A percentile compares a stretch with the other conserved stretches of the same genome.
These are phyloP conservation scores for Dryocosmus kuriphilus DNA, from an alignment of 2,888 invertebrate species.

Conservation along the genomic window DNA sequence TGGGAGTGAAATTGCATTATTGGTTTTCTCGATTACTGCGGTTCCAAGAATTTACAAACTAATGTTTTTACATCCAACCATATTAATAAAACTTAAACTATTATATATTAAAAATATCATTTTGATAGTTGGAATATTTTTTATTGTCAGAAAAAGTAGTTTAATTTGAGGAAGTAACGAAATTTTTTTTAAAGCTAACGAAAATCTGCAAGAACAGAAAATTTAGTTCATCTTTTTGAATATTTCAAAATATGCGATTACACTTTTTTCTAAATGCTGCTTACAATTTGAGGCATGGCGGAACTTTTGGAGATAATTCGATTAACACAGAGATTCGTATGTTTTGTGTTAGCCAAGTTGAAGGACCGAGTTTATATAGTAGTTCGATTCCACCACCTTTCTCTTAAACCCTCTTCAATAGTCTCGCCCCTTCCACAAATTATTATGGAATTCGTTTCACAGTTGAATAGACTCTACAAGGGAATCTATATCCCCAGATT, in stretches of 20 bases:
- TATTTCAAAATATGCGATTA: too few species aligned
- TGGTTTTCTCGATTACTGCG: neutral
- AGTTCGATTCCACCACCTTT: constrained; percentile 74
- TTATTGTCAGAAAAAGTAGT: neutral
- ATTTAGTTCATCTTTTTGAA: constrained; percentile 28
- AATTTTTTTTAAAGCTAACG: neutral
- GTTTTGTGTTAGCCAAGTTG: constrained; percentile 63
- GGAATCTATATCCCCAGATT: neutral
- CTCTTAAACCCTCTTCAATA: constrained; percentile 64
- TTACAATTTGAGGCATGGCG: constrained; percentile 70
- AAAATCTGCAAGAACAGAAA: neutral
- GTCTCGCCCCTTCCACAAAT: constrained; percentile 63
- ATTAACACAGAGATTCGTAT: constrained; percentile 54
- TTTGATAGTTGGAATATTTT: too few species aligned
- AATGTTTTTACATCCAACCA: neutral
- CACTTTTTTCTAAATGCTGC: constrained; percentile 46
- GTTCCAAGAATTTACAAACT: neutral
- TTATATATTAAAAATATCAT: neutral
- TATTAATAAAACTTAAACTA: neutral
- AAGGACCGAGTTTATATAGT: constrained; percentile 72
- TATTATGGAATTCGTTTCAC: constrained; percentile 41
- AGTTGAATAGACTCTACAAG: constrained; percentile 31
- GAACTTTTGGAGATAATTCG: constrained; percentile 48
- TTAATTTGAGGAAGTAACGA: neutral
- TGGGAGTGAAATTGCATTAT: neutral